Evolutionary conservation across 2,113 vertebrate genomes (phyloP).

Genomic region (Gnathonemus echidnorhynchus): DNA sequence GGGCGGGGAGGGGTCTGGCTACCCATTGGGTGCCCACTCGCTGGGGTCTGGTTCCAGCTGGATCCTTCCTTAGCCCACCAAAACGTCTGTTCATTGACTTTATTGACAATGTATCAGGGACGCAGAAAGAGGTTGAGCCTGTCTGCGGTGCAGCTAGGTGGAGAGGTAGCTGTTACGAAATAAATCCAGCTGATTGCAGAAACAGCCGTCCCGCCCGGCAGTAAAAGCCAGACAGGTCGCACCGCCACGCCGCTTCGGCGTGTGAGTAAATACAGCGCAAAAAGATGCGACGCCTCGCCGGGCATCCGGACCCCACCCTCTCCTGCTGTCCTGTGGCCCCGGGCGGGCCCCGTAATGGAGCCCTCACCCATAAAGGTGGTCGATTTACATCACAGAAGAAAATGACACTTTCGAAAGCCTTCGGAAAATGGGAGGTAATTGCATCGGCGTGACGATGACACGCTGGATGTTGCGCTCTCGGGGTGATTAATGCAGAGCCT

Average conservation of each 20-base stretch:
- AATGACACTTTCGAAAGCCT: not conserved
- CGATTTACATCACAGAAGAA: not conserved
- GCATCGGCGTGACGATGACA: not conserved
- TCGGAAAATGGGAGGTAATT: not conserved
- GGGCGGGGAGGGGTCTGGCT: not conserved
- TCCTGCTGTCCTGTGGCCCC: not conserved
- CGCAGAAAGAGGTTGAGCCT: not conserved
- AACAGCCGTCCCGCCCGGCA: not conserved
- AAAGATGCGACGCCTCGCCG: too few relatives aligned
- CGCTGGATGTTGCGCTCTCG: not conserved
- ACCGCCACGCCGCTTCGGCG: not conserved
- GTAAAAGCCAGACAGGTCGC: not conserved
- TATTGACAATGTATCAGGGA: not conserved
- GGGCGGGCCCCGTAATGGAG: not conserved
- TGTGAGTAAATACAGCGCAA: not conserved
- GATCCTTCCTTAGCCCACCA: not conserved
- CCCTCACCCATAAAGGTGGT: not conserved
- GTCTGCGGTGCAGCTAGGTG: not conserved
- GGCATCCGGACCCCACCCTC: not conserved
- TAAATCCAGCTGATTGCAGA: not conserved
- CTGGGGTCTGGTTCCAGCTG: not conserved
- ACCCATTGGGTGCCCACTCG: not conserved
- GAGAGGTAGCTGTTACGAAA: not conserved
- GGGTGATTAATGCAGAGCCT: not conserved
- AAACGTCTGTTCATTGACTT: not conserved